A percentile compares a stretch with the other conserved stretches of the same genome.
These are phyloP conservation scores for Rhinolophus ferrumequinum DNA, from an alignment of 2,113 vertebrate species.

Conservation along the genomic window DNA sequence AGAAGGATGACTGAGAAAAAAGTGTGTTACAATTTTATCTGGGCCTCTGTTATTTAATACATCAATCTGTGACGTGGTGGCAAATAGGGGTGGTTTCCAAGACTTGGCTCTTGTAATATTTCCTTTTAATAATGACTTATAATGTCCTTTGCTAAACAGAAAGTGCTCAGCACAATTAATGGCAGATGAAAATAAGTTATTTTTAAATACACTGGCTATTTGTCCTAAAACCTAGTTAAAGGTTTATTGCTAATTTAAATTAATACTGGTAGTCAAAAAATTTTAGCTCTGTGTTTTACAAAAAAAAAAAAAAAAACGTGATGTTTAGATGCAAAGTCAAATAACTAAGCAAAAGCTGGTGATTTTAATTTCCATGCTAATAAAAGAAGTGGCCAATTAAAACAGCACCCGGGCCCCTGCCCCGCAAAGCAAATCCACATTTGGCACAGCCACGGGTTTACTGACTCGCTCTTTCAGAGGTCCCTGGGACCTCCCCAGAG, in stretches of 20 bases:
- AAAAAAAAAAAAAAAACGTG: background rate
- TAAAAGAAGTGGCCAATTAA: background rate
- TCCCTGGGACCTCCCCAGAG: background rate
- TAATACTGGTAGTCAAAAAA: background rate
- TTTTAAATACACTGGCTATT: conserved; percentile 19
- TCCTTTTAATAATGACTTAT: conserved; percentile 17
- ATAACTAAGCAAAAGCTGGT: no score
- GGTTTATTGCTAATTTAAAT: background rate
- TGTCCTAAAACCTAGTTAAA: conserved; percentile 5
- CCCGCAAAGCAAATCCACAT: no score
- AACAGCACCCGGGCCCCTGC: background rate
- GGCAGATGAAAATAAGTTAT: conserved; percentile 47
- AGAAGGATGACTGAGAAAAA: background rate
- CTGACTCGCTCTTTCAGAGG: background rate
- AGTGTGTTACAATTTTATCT: background rate
- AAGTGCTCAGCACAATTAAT: background rate
- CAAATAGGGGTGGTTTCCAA: background rate
- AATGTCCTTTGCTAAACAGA: conserved; percentile 33
- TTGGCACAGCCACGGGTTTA: background rate
- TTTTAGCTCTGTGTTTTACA: background rate
- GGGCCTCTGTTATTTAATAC: background rate
- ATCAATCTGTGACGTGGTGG: background rate
- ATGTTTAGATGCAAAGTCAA: background rate
- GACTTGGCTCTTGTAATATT: background rate
- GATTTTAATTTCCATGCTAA: background rate